Conservation (phyloP, 1,140 invertebrate species). For the Hydropsyche tenuis region DNA sequence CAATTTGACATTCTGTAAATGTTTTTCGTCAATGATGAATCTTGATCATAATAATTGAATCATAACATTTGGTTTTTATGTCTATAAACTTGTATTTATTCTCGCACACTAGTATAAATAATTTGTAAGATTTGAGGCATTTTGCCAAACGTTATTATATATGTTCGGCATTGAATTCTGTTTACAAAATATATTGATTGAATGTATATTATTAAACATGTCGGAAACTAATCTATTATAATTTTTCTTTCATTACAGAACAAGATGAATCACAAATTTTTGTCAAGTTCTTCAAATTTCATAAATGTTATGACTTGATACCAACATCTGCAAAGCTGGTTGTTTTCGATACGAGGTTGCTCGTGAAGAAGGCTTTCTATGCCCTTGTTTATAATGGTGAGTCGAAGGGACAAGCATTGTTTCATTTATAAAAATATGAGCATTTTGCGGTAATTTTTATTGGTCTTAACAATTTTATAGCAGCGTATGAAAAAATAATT, state of each 20-base stretch:
- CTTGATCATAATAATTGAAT: too few relatives aligned
- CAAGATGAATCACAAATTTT: constrained; percentile 96
- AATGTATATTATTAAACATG: too few relatives aligned
- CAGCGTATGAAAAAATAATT: too few relatives aligned
- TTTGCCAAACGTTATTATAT: background rate
- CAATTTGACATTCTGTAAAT: too few relatives aligned
- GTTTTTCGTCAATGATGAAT: too few relatives aligned
- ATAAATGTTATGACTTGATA: constrained; percentile 99
- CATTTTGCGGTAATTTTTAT: too few relatives aligned
- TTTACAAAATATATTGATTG: constrained; percentile 20
- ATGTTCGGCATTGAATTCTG: background rate
- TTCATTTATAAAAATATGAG: background rate
- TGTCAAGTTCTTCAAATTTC: constrained; percentile 98
- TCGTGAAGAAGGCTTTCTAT: constrained; percentile 99
- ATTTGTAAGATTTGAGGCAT: background rate
- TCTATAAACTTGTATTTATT: too few relatives aligned
- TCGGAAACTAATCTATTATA: background rate
- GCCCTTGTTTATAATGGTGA: constrained; percentile 97
- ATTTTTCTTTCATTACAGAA: constrained; percentile 76
- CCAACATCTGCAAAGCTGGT: constrained; percentile 98
- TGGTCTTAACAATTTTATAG: background rate
- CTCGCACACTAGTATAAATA: too few relatives aligned
- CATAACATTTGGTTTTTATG: too few relatives aligned
- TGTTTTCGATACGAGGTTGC: constrained; percentile 98
- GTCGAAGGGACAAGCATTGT: constrained; percentile 51